A percentile compares a stretch with the other conserved stretches of the same genome.
Evolutionary conservation across 2,797 vertebrate genomes (phyloP).

Genomic region (Amblyopsis hoosieri): DNA sequence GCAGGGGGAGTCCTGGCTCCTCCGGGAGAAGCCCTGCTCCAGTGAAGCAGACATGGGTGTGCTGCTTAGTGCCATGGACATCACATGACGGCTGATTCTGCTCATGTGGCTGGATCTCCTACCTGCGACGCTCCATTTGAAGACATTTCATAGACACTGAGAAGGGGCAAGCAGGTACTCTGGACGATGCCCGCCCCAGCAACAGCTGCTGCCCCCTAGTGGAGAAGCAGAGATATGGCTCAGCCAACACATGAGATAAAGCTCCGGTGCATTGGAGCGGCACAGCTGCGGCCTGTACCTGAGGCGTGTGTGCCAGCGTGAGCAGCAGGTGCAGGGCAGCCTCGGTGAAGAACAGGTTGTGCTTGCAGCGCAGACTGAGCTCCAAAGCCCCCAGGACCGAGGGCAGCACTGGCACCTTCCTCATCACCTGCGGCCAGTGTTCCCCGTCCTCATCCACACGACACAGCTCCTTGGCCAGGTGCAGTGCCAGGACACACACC

Average conservation of each 20-base stretch:
- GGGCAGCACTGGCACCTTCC: slow-evolving; percentile 89
- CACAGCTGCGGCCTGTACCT: slow-evolving; percentile 69
- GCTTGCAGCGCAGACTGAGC: slow-evolving; percentile 90
- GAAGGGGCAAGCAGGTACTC: slow-evolving; percentile 92
- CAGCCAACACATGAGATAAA: background rate
- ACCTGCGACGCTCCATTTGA: slow-evolving; percentile 88
- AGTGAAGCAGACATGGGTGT: background rate
- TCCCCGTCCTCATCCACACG: slow-evolving; percentile 91
- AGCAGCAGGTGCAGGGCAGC: slow-evolving; percentile 92
- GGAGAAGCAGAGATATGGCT: slow-evolving; percentile 5
- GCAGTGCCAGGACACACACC: slow-evolving; percentile 94
- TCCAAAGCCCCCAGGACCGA: slow-evolving; percentile 90
- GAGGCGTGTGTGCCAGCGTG: slow-evolving; percentile 89
- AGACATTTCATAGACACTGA: slow-evolving; percentile 92
- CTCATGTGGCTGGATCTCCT: slow-evolving; percentile 7
- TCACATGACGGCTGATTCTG: background rate
- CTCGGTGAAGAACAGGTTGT: slow-evolving; percentile 95
- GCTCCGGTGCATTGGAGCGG: background rate
- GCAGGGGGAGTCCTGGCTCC: slow-evolving; percentile 89
- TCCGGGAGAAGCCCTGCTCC: slow-evolving; percentile 83
- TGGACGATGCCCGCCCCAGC: slow-evolving; percentile 91
- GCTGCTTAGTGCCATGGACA: background rate
- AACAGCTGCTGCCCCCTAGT: slow-evolving; percentile 90
- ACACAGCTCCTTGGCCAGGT: slow-evolving; percentile 95
- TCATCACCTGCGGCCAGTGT: slow-evolving; percentile 89